Evolutionary conservation across 2,888 invertebrate genomes (phyloP).

Genomic region (Pecten maximus): DNA sequence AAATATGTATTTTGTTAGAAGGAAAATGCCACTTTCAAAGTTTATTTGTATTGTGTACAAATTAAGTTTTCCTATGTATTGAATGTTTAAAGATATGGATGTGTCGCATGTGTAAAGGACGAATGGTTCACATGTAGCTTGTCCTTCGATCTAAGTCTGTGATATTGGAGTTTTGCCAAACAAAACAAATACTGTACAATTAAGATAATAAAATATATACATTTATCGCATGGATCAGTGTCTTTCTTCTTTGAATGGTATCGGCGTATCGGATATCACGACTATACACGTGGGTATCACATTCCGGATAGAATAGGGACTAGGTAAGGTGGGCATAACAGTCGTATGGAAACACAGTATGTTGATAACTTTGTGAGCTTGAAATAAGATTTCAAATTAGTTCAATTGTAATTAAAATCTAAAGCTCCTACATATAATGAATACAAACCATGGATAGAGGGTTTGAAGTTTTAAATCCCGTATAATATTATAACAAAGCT

Average conservation of each 20-base stretch:
- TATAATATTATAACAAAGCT: not conserved
- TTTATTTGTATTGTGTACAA: not conserved
- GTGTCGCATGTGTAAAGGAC: not conserved
- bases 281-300: not conserved
- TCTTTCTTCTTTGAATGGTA: slow-evolving; percentile 3
- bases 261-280: not conserved
- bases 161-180: slow-evolving; percentile 16
- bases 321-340: not conserved
- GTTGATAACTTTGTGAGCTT: not conserved
- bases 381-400: slow-evolving; percentile 1
- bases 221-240: not conserved
- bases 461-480: not conserved
- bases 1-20: not conserved
- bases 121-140: not conserved
- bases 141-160: slow-evolving; percentile 6
- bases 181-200: slow-evolving; percentile 4
- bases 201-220: slow-evolving; percentile 28
- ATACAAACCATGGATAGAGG: not conserved
- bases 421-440: not conserved
- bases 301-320: not conserved
- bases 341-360: not conserved
- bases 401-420: not conserved
- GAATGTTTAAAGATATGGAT: not conserved
- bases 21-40: not conserved
- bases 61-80: not conserved